These are phyloP conservation scores for Hetaerina americana DNA, from an alignment of 1,140 invertebrate species.

Conservation along the genomic window DNA sequence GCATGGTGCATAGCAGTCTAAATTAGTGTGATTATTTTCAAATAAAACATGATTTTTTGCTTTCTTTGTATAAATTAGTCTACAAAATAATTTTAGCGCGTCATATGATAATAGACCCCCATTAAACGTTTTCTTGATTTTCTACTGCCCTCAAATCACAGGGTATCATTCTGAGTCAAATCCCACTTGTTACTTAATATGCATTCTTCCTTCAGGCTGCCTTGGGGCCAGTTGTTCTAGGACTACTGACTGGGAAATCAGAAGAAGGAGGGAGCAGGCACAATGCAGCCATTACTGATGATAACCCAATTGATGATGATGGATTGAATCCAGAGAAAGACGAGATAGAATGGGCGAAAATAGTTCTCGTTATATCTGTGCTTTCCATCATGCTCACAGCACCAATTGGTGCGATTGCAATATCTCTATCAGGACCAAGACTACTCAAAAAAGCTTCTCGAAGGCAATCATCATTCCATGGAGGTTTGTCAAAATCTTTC, in stretches of 20 bases:
- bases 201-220: constrained; percentile 66
- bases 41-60: too few relatives aligned
- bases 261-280: constrained; percentile 31
- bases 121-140: too few relatives aligned
- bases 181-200: too few relatives aligned
- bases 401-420: constrained; percentile 78
- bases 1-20: too few relatives aligned
- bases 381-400: constrained; percentile 86
- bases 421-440: constrained; percentile 61
- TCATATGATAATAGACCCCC: too few relatives aligned
- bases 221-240: constrained; percentile 61
- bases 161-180: too few relatives aligned
- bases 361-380: constrained; percentile 37
- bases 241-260: constrained; percentile 37
- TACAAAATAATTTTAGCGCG: too few relatives aligned
- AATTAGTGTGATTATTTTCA: too few relatives aligned
- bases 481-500: neutral
- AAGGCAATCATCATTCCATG: constrained; percentile 33
- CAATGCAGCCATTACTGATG: constrained; percentile 47
- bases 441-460: constrained; percentile 50
- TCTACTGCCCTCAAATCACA: too few relatives aligned
- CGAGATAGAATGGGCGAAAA: neutral
- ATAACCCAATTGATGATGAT: constrained; percentile 21
- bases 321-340: neutral
- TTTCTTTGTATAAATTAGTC: too few relatives aligned